Base-by-base conservation (phyloP, 2,888 invertebrate genomes). In the Ophioninae sp. region DNA sequence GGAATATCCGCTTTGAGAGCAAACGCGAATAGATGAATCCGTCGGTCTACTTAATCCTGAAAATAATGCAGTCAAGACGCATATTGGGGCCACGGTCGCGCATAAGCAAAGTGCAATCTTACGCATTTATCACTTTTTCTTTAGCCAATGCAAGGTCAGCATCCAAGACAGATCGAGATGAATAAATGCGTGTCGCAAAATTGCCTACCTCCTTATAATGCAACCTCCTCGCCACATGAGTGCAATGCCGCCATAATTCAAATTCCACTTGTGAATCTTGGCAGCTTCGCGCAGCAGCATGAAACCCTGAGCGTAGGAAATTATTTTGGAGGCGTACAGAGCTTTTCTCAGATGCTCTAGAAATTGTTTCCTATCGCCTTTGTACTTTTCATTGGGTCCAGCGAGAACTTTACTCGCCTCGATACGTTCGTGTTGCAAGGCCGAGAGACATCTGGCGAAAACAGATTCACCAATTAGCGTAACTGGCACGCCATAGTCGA, bases 171-270 rank as follows among this genome's bases (percentile, higher is more conserved):
- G 17, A 3, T 50, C 17, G 13, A 50, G 50, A 50, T 17, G 17
- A 67, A 67, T 21, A 67, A 41, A 6, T 17, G 17, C 17, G 6
- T 50, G 13, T 3, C 5, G 74, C 64, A 50, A 64, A 67, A 30
- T 7, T 7, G 30, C 6, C 3, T 91, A 95, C 96, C 97, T 98
- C 92, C 99, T 95, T 91, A 99, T 99, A 90, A 99, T 99, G 93
- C 99, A 99, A n/a, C 99, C 99, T 20, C 99, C 99, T 85, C 99
- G 95, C 99, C 99, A 99, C 99, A 99, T 99, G 64, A 99, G 94
- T 0, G 99, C 99, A 86, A 99, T 99, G 79, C 98, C 98, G 72
- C 99, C 99, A 91, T 99, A 98, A 94, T 99, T 99, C 83, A 99
- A 94, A 85, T 97, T 96, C 99, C 99, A 99, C 7, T 96, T 95